These are phyloP conservation scores for Aleiodes alternator DNA, from an alignment of 2,888 invertebrate species.

Conservation along the genomic window DNA sequence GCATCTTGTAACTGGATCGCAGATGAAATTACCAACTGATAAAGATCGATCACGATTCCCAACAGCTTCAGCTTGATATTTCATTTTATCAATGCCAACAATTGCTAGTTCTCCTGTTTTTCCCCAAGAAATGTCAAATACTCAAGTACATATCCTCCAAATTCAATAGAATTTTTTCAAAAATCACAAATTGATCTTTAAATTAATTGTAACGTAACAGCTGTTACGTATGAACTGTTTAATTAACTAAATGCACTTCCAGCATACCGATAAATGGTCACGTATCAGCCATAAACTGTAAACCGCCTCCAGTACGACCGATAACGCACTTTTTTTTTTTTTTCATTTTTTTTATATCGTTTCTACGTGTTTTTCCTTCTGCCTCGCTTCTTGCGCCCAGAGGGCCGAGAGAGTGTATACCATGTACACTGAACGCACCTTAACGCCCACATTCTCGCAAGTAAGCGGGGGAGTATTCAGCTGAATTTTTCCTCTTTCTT, in stretches of 20 bases:
- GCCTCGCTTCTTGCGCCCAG: conserved; percentile 38
- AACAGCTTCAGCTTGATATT: conserved; percentile 63
- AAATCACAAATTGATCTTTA: conserved; percentile 10
- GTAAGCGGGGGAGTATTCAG: conserved; percentile 47
- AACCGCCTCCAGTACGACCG: conserved; percentile 63
- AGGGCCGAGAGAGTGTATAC: conserved; percentile 9
- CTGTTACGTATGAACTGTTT: conserved; percentile 57
- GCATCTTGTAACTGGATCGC: conserved; percentile 68
- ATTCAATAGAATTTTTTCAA: too few species aligned
- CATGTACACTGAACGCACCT: conserved; percentile 60
- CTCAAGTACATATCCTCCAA: too few species aligned
- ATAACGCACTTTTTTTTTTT: conserved; percentile 59
- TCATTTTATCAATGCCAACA: conserved; percentile 51
- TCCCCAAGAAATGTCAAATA: too few species aligned
- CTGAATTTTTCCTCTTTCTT: conserved; percentile 16
- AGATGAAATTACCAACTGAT: conserved; percentile 69
- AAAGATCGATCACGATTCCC: conserved; percentile 66
- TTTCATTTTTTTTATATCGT: conserved; percentile 47
- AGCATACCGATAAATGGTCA: conserved; percentile 65
- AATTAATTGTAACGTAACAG: conserved; percentile 25
- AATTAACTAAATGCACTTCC: conserved; percentile 68
- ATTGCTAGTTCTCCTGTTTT: background rate
- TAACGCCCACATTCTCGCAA: conserved; percentile 64
- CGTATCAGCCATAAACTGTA: conserved; percentile 67
- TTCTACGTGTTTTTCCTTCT: conserved; percentile 48